Evolutionary conservation across 2,888 invertebrate species (phyloP).

Genomic region (Protophormia terraenovae): DNA sequence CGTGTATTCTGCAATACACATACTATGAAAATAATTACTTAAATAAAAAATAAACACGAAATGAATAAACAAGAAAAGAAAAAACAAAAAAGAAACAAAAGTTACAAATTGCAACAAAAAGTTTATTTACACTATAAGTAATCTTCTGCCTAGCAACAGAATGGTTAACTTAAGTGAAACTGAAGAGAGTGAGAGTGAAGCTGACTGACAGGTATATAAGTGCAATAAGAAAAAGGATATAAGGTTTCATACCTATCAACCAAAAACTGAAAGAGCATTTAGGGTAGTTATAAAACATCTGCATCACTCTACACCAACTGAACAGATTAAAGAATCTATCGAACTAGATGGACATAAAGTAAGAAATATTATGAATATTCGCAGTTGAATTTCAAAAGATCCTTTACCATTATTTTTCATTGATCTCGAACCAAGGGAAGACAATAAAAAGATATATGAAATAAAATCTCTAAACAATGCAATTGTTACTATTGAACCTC

Average conservation of each 20-base stretch:
- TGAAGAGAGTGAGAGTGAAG: not conserved
- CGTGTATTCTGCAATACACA: too few relatives aligned
- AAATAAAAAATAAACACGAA: too few relatives aligned
- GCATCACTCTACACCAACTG: constrained; percentile 26
- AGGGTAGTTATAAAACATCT: constrained; percentile 43
- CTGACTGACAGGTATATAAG: not conserved
- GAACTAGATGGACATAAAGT: constrained; percentile 44
- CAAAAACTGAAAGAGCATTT: constrained; percentile 47
- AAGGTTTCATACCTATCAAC: constrained; percentile 41
- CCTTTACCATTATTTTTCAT: too few relatives aligned
- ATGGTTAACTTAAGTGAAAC: not conserved
- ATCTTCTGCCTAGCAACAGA: not conserved
- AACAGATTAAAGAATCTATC: constrained; percentile 10
- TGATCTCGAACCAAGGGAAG: too few relatives aligned
- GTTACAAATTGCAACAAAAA: too few relatives aligned
- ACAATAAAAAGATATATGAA: not conserved
- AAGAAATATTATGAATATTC: constrained; percentile 18
- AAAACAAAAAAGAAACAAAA: too few relatives aligned
- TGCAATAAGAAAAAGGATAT: not conserved
- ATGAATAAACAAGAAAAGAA: too few relatives aligned
- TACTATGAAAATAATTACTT: too few relatives aligned
- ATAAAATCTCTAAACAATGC: not conserved
- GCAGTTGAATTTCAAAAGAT: too few relatives aligned
- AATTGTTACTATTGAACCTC: not conserved
- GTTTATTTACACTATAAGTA: too few relatives aligned